These are phyloP conservation scores for Trachelus stipa DNA, from an alignment of 2,888 invertebrate species.

Conservation along the genomic window DNA sequence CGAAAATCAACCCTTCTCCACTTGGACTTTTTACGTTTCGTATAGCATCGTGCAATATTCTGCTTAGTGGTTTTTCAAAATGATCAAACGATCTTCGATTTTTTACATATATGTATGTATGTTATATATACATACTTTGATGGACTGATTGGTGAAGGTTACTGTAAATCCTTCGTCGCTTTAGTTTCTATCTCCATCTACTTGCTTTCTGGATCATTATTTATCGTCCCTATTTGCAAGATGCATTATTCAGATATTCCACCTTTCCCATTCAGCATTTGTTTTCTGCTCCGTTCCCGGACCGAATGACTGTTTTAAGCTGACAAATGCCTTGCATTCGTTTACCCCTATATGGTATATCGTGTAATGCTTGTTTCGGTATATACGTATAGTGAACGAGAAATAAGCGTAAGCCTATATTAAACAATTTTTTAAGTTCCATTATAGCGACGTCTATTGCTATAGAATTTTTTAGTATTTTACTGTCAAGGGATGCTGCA, in stretches of 20 bases:
- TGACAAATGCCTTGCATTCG: background rate
- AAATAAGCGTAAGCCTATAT: no score
- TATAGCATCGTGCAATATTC: background rate
- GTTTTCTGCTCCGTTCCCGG: background rate
- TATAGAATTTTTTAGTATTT: background rate
- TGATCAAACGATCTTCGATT: background rate
- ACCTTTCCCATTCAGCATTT: constrained; percentile 2
- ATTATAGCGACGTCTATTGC: no score
- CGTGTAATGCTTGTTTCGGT: background rate
- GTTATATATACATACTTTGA: no score
- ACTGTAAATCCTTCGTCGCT: background rate
- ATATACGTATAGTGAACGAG: background rate
- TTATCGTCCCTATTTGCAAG: background rate
- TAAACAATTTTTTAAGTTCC: no score
- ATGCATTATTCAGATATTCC: constrained; percentile 7
- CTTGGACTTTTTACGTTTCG: background rate
- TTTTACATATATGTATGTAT: no score
- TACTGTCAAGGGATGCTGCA: background rate
- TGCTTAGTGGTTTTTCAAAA: background rate
- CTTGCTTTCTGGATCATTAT: background rate
- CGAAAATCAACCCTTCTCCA: background rate
- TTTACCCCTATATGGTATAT: background rate
- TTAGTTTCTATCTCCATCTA: background rate
- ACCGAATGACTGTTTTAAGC: background rate
- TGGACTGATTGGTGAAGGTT: no score